These are phyloP conservation scores for Hyles vespertilio DNA, from an alignment of 1,140 invertebrate genomes.

Conservation along the genomic window DNA sequence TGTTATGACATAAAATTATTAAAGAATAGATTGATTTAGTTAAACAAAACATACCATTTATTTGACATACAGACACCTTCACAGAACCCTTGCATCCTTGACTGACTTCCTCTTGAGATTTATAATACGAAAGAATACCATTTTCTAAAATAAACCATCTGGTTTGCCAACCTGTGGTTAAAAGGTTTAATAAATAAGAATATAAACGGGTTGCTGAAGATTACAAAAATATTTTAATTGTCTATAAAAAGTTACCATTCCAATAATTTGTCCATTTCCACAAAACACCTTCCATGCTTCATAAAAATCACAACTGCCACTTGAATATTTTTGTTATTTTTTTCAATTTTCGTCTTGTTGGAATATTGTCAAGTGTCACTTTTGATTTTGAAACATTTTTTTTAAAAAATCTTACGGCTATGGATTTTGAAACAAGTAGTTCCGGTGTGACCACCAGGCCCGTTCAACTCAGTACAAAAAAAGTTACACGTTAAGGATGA, in stretches of 20 bases:
- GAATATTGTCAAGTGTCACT: conserved; percentile 5
- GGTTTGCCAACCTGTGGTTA: conserved; percentile 86
- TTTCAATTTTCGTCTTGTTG: conserved; percentile 26
- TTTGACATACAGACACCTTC: conserved; percentile 89
- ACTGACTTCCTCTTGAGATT: conserved; percentile 88
- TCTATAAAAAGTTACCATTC: conserved; percentile 79
- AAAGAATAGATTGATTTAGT: too few species aligned
- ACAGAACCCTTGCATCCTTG: conserved; percentile 91
- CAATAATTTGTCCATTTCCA: conserved; percentile 92
- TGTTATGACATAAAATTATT: too few species aligned
- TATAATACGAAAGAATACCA: conserved; percentile 88
- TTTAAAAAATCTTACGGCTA: too few species aligned
- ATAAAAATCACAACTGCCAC: not conserved
- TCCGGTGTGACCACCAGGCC: too few species aligned
- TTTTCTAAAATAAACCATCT: conserved; percentile 90
- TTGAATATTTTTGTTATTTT: not conserved
- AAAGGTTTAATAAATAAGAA: conserved; percentile 9
- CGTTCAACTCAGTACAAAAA: too few species aligned
- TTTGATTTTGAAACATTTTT: too few species aligned
- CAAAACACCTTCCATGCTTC: conserved; percentile 83
- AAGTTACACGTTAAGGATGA: too few species aligned
- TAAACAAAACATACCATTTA: conserved; percentile 77
- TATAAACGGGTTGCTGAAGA: not conserved
- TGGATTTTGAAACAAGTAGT: too few species aligned
- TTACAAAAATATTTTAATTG: conserved; percentile 2